These are phyloP conservation scores for Abrostola triplasia DNA, from an alignment of 2,888 invertebrate genomes.

Conservation along the genomic window DNA sequence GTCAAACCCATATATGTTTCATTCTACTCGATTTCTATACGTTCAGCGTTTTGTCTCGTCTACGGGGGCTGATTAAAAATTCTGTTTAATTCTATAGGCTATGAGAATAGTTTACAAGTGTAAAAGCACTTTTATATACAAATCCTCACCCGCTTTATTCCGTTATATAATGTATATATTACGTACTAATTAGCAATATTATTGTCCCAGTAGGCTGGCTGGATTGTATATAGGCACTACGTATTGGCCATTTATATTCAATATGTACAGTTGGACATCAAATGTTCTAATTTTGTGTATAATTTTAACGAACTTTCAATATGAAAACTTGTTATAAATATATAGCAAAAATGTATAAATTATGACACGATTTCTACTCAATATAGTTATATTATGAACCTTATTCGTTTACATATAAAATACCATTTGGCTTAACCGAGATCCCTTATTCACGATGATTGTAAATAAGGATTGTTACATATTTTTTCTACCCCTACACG, in stretches of 20 bases:
- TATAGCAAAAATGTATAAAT: not conserved
- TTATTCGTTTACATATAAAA: not conserved
- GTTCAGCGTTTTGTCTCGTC: no score
- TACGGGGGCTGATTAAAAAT: no score
- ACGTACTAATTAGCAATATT: constrained; percentile 46
- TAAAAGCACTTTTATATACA: constrained; percentile 38
- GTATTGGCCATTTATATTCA: constrained; percentile 27
- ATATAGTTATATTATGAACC: not conserved
- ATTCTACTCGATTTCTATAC: no score
- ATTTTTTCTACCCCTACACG: not conserved
- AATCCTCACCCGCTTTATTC: constrained; percentile 62
- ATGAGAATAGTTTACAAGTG: constrained; percentile 37
- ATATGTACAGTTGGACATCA: constrained; percentile 15
- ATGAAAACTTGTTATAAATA: not conserved
- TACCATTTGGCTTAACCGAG: not conserved
- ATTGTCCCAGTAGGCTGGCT: constrained; percentile 49
- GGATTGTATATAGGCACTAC: constrained; percentile 46
- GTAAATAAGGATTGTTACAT: no score
- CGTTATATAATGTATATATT: constrained; percentile 47
- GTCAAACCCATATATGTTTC: no score
- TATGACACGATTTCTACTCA: not conserved
- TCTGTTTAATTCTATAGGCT: no score
- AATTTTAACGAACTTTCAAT: constrained; percentile 2
- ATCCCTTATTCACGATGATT: not conserved
- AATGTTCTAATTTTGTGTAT: not conserved